Evolutionary conservation across 2,113 vertebrate species (phyloP).

Genomic region (Gambusia holbrooki): DNA sequence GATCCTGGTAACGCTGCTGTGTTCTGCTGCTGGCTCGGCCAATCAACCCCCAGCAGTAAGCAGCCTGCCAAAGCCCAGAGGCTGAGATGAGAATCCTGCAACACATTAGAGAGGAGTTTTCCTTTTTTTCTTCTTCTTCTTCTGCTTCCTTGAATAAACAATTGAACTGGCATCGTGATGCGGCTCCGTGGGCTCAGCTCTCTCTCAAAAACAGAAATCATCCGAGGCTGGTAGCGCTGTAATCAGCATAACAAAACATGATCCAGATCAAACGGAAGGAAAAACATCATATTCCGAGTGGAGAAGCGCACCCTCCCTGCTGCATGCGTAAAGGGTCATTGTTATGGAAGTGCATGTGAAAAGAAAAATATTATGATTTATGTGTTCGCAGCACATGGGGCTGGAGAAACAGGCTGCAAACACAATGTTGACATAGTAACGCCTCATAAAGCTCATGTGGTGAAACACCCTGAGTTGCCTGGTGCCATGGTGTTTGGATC

Average conservation of each 20-base stretch:
- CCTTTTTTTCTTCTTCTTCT: not conserved
- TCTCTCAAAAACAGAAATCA: slow-evolving; percentile 35
- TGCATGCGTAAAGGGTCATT: not conserved
- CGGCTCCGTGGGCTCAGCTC: slow-evolving; percentile 16
- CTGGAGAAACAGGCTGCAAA: not conserved
- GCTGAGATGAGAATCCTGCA: slow-evolving; percentile 61
- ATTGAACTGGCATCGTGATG: slow-evolving; percentile 33
- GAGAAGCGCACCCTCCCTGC: not conserved
- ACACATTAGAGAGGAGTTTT: slow-evolving; percentile 14
- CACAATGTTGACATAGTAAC: not conserved
- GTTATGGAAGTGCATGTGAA: not conserved
- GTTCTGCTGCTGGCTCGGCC: slow-evolving; percentile 47
- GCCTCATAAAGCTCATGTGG: not conserved
- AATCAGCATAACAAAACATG: slow-evolving; percentile 7
- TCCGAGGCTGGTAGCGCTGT: slow-evolving; percentile 1
- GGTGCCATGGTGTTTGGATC: not conserved
- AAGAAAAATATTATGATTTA: not conserved
- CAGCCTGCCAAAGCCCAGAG: slow-evolving; percentile 45
- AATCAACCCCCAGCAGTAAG: slow-evolving; percentile 43
- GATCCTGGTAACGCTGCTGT: slow-evolving; percentile 34
- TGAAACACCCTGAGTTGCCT: not conserved
- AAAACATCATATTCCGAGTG: not conserved
- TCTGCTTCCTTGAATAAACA: slow-evolving; percentile 63
- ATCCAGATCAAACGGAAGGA: slow-evolving; percentile 2
- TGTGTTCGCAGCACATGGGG: not conserved